Conservation (phyloP, 2,888 invertebrate genomes). For the Lacanobia wlatinum region DNA sequence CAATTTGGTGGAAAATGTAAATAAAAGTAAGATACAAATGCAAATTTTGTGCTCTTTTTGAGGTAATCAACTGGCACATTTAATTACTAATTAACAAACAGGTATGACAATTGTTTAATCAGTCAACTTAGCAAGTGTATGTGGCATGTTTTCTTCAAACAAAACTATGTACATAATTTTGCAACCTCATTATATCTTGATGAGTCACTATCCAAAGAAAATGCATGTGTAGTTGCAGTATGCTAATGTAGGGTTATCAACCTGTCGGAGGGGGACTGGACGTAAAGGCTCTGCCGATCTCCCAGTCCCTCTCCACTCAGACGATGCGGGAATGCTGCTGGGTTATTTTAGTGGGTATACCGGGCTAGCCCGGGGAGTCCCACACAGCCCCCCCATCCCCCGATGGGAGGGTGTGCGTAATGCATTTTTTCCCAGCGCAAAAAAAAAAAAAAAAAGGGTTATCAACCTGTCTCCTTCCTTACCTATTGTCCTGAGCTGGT, state of each 20-base stretch:
- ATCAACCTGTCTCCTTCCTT: slow-evolving; percentile 13
- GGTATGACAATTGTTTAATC: slow-evolving; percentile 49
- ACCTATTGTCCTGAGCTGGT: background rate
- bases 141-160: slow-evolving; percentile 35
- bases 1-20: slow-evolving; percentile 15
- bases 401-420: too few relatives aligned
- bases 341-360: too few relatives aligned
- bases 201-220: slow-evolving; percentile 19
- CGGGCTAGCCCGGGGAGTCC: too few relatives aligned
- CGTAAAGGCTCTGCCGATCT: too few relatives aligned
- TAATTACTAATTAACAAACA: slow-evolving; percentile 43
- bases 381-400: too few relatives aligned
- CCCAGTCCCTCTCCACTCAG: too few relatives aligned
- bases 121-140: slow-evolving; percentile 45
- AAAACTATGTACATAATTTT: slow-evolving; percentile 44
- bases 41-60: slow-evolving; percentile 46
- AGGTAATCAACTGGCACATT: slow-evolving; percentile 37
- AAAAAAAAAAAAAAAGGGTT: too few relatives aligned
- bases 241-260: slow-evolving; percentile 31
- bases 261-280: too few relatives aligned
- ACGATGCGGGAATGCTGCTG: too few relatives aligned
- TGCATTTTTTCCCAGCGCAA: too few relatives aligned
- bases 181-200: slow-evolving; percentile 37
- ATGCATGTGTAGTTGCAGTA: slow-evolving; percentile 34
- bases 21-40: slow-evolving; percentile 46